Conservation (phyloP, 2,888 invertebrate genomes). For the Habrosyne pyritoides region DNA sequence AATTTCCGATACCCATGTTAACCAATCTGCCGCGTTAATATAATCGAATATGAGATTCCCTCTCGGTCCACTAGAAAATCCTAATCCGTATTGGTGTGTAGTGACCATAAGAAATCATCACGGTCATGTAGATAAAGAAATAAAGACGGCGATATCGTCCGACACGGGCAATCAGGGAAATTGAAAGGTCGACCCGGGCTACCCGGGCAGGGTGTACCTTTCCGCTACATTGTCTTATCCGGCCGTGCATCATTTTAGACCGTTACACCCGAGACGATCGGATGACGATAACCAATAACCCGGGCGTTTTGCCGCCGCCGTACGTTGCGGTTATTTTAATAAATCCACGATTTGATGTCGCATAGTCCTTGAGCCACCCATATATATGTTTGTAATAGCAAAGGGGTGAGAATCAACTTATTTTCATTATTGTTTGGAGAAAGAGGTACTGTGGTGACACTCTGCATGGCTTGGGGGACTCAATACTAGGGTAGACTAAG, state of each 20-base stretch:
- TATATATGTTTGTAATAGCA: constrained; percentile 2
- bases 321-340: constrained; percentile 57
- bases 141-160: constrained; percentile 45
- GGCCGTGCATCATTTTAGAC: constrained; percentile 67
- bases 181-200: constrained; percentile 71
- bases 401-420: constrained; percentile 25
- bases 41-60: constrained; percentile 22
- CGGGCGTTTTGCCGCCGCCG: constrained; percentile 25
- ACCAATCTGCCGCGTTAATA: background rate
- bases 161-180: constrained; percentile 68
- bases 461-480: background rate
- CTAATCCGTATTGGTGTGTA: constrained; percentile 26
- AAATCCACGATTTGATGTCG: constrained; percentile 43
- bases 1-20: background rate
- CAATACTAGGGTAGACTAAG: background rate
- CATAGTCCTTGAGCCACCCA: background rate
- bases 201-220: constrained; percentile 49
- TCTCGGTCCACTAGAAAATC: constrained; percentile 28
- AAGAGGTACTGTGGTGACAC: background rate
- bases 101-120: constrained; percentile 50
- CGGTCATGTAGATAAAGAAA: constrained; percentile 52
- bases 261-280: constrained; percentile 43
- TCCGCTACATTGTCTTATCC: constrained; percentile 70
- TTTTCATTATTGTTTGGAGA: constrained; percentile 20
- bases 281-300: constrained; percentile 47